Evolutionary conservation across 1,140 invertebrate species (phyloP).

Genomic region (Drosophila yakuba): DNA sequence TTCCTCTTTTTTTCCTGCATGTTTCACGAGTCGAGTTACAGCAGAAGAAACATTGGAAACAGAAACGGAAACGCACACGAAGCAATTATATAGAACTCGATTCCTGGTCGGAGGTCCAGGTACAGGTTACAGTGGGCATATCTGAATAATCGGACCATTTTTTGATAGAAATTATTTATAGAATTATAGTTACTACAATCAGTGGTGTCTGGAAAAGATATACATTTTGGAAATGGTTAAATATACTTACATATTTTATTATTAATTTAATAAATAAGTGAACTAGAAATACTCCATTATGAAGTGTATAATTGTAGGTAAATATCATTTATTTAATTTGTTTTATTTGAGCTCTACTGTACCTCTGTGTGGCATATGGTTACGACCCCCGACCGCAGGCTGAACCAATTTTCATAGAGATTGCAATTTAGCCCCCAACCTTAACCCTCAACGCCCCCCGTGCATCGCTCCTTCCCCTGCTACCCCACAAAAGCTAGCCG

Average conservation of each 20-base stretch:
- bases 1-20: conserved; percentile 32
- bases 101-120: conserved; percentile 12
- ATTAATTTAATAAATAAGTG: too few relatives aligned
- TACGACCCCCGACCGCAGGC: conserved; percentile 51
- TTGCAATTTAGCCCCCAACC: conserved; percentile 51
- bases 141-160: too few relatives aligned
- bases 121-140: conserved; percentile 1
- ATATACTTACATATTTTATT: too few relatives aligned
- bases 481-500: background rate
- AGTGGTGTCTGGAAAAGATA: too few relatives aligned
- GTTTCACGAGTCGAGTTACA: conserved; percentile 56
- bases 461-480: background rate
- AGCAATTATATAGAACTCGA: conserved; percentile 44
- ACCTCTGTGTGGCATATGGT: conserved; percentile 32
- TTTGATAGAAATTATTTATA: too few relatives aligned
- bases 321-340: too few relatives aligned
- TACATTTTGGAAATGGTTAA: too few relatives aligned
- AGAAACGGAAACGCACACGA: conserved; percentile 18
- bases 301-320: too few relatives aligned
- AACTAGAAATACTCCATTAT: too few relatives aligned
- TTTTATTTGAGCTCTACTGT: background rate
- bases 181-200: too few relatives aligned
- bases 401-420: conserved; percentile 70
- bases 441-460: background rate
- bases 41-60: conserved; percentile 27